Evolutionary conservation across 2,113 vertebrate genomes (phyloP), one percentile per base, ranked within the genome.

Genomic region (Cisticola juncidis): DNA sequence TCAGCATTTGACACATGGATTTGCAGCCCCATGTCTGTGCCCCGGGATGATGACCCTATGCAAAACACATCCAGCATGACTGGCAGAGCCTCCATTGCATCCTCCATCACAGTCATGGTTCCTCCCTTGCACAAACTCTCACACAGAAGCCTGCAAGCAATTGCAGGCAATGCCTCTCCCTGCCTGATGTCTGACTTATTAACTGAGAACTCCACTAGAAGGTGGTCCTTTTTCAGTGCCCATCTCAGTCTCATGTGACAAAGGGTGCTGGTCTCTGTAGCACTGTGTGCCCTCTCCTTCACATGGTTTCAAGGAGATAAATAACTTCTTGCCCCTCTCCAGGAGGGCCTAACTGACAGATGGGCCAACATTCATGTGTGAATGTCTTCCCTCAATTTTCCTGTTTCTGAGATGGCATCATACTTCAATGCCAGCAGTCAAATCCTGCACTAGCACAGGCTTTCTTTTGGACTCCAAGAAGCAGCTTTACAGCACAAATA

Each of bases 101-200:
- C 42, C 22, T 61, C n/a, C n/a, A 25, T 35, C 57, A 35, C 1
- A 0, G 11, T 18, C 0, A 0, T 71, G 16, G 24, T 60, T 71
- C n/a, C 19, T 81, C 31, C 23, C 35, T 74, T 61, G 35, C 31
- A 48, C 14, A 83, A 54, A 53, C 20, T 62, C 56, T 20, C 29
- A 19, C 7, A 2, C 0, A 2, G 45, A 11, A 8, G 9, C 19
- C 29, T 86, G 38, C n/a, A 40, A 25, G 38, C 16, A 45, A 12
- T 26, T 66, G 42, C 50, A 61, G 60, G 70, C 29, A 61, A 18
- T 23, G 24, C 35, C 47, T 40, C 33, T 11, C 14, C 53, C 53
- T 61, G 38, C 44, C 53, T 47, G n/a, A 40, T 1, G 1, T 50
- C 68, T 50, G 58, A 28, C 58, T 72, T 69, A 53, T 33, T 45